Base-by-base conservation (phyloP, 2,113 vertebrate species). In the Archocentrus centrarchus region DNA sequence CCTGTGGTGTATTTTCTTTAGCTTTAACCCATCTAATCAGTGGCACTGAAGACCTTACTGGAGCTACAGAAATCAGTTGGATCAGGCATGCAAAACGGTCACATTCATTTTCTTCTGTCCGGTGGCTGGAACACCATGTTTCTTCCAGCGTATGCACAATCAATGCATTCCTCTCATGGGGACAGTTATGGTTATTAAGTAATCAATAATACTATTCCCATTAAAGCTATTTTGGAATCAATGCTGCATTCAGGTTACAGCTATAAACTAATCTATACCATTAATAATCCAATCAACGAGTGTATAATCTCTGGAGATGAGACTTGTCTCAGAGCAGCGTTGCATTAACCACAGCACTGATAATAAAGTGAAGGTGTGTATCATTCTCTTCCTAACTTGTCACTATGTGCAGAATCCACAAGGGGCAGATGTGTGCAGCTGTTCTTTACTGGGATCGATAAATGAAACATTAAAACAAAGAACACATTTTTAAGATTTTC, bases 131-230 rank as follows among this genome's bases (percentile, higher is more conserved):
- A 57, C 58, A 58, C 32, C 73, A 53, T 5, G 63, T 82, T 85
- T 87, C 57, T 63, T 68, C 27, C 62, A 90, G 63, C 39, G 64
- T 75, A 89, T 86, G 87, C 84, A 57, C 64, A 75, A 90, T 93
- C 90, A 11, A 93, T 94, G 70, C 64, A 11, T 57, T 60, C 59
- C 80, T 75, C 91, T 80, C 83, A 35, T 3, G 81, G 83, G 86
- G 57, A 63, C 81, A 18, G 81, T 86, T 86, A 77, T 55, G 30
- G 85, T 90, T 91, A 88, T 90, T 90, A 89, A 75, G 75, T 62
- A 79, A 91, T 94, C 94, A 82, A 93, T 94, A 90, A 59, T 22
- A 8, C 82, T 41, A 77, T 82, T 91, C 73, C 59, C 84, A 84
- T 92, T 88, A 75, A 84, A 85, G 81, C 84, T 85, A 86, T 86